These are phyloP conservation scores for Equus quagga DNA, from an alignment of 2,113 vertebrate genomes.

Conservation along the genomic window DNA sequence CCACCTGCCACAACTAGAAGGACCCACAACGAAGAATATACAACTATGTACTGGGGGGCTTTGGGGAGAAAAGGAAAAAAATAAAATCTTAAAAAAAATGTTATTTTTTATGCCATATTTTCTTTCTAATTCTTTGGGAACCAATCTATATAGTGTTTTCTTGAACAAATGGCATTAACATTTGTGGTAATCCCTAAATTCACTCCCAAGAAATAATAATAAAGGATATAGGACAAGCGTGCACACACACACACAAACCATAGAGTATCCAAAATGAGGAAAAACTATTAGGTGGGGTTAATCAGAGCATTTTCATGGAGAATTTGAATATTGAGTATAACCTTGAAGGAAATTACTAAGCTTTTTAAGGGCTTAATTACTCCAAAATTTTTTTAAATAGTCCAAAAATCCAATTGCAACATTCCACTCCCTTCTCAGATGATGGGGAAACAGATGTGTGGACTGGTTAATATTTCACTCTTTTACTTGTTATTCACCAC, in stretches of 20 bases:
- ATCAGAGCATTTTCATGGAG: background rate
- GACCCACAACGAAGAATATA: no score
- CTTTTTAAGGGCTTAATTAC: background rate
- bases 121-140: slow-evolving; percentile 33
- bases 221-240: background rate
- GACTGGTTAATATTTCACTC: background rate
- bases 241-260: background rate
- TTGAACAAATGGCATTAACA: background rate
- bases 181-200: background rate
- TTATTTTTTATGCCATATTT: background rate
- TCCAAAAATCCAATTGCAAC: background rate
- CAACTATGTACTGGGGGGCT: no score
- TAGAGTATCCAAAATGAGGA: background rate
- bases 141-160: background rate
- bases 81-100: no score
- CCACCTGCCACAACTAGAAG: no score
- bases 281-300: background rate
- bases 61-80: no score
- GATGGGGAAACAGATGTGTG: background rate
- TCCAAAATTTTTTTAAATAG: background rate
- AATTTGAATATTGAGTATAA: background rate
- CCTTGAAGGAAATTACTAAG: background rate
- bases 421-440: background rate
- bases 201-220: background rate
- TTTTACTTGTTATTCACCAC: background rate